Evolutionary conservation across 2,888 invertebrate species (phyloP), one percentile per base, ranked within the genome.

Genomic region (Tinea pellionella): DNA sequence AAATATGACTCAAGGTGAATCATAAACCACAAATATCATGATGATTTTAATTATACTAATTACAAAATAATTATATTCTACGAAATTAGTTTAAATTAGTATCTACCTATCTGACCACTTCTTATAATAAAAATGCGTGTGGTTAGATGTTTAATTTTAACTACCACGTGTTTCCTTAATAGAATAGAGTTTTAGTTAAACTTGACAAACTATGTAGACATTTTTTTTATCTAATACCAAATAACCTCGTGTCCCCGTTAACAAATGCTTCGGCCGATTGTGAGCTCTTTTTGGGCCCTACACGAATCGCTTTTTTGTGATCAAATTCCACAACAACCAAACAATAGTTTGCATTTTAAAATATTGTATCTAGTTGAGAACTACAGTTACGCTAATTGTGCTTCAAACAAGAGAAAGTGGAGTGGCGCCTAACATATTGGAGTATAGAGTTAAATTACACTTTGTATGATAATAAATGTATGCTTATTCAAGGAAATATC

Each of bases 211-310:
- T 2, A 16, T 47, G 7, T 47, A n/a, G 47, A 47, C 47, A 47
- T 6, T 1, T 47, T 47, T 9, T 47, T 16, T 47, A 47, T 47
- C 13, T 42, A 47, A 16, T 47, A 15, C 47, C 15, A 47, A 47
- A 47, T 47, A 47, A 47, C 47, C 47, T 47, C 47, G 47, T 47
- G 47, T 47, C 47, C 47, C 47, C 47, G 8, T 47, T 47, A 4
- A 13, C 15, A 15, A 13, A n/a, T 15, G 47, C 13, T 15, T 47
- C 47, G 16, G 2, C 16, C 15, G 47, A 47, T 16, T 37, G 37
- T 37, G 47, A 9, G 15, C 47, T n/a, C 47, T 2, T 37, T 37
- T 37, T 37, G 37, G 37, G 4, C 37, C 9, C 47, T 15, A 47
- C 16, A 15, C 2, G 13, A 47, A 15, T 47, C 13, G 47, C 1